Evolutionary conservation across 2,113 vertebrate genomes (phyloP).

Genomic region (Triplophysa dalaica): DNA sequence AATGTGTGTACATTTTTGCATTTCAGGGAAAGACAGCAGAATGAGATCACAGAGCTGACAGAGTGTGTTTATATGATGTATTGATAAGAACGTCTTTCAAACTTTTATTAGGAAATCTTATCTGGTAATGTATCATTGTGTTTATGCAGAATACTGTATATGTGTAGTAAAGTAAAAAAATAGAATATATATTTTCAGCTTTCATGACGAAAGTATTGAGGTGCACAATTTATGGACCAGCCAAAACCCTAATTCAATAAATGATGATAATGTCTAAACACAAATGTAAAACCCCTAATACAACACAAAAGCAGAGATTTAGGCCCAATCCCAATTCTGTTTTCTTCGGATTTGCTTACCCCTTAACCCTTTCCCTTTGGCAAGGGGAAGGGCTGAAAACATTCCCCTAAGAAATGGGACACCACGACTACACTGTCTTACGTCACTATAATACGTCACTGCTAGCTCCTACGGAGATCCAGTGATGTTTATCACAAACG

Average conservation of each 20-base stretch:
- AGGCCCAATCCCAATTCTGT: too few relatives aligned
- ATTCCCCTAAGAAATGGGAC: too few relatives aligned
- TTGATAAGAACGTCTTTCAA: not conserved
- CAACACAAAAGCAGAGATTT: not conserved
- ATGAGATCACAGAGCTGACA: constrained; percentile 14
- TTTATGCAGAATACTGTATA: not conserved
- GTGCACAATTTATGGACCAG: too few relatives aligned
- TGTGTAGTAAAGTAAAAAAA: too few relatives aligned
- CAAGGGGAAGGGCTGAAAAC: too few relatives aligned
- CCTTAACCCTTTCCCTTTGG: not conserved
- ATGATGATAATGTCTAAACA: not conserved
- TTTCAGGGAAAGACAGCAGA: not conserved
- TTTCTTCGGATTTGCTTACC: too few relatives aligned
- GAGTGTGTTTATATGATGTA: constrained; percentile 14
- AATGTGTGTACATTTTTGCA: constrained; percentile 1
- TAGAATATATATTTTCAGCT: too few relatives aligned
- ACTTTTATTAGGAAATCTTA: not conserved
- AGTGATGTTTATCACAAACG: too few relatives aligned
- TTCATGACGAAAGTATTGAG: not conserved
- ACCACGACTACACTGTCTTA: too few relatives aligned
- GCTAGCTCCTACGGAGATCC: too few relatives aligned
- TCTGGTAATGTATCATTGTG: not conserved
- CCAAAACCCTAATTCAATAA: too few relatives aligned
- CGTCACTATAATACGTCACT: too few relatives aligned
- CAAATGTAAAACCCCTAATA: not conserved